Evolutionary conservation across 2,797 vertebrate genomes (phyloP).

Genomic region (Melanotaenia boesemani): DNA sequence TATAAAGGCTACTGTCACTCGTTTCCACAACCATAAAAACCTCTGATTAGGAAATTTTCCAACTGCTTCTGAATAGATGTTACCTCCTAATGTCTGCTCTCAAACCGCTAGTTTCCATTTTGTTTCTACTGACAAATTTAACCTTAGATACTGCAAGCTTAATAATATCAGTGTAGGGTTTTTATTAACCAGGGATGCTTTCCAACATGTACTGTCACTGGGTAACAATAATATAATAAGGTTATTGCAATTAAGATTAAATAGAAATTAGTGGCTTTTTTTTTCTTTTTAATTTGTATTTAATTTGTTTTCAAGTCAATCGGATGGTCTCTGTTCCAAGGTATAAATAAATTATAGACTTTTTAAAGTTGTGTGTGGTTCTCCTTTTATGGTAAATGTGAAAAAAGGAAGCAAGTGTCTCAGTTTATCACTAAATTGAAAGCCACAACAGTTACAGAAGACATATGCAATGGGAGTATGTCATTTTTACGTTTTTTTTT

Average conservation of each 20-base stretch:
- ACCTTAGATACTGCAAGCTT: slow-evolving; percentile 60
- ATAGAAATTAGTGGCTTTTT: slow-evolving; percentile 71
- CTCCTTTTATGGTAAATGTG: slow-evolving; percentile 16
- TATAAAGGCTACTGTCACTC: slow-evolving; percentile 45
- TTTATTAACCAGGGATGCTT: slow-evolving; percentile 85
- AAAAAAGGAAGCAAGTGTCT: background rate
- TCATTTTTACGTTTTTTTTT: background rate
- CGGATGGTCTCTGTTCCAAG: slow-evolving; percentile 81
- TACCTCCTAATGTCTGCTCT: slow-evolving; percentile 56
- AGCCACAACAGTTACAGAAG: background rate
- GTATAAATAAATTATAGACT: slow-evolving; percentile 81
- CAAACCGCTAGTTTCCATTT: slow-evolving; percentile 43
- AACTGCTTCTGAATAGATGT: slow-evolving; percentile 48
- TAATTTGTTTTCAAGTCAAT: slow-evolving; percentile 75
- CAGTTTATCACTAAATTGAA: background rate
- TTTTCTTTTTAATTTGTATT: slow-evolving; percentile 68
- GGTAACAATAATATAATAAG: slow-evolving; percentile 75
- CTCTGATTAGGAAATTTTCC: slow-evolving; percentile 54
- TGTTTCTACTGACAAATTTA: slow-evolving; percentile 70
- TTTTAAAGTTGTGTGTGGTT: slow-evolving; percentile 73
- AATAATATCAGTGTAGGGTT: slow-evolving; percentile 60
- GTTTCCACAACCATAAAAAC: slow-evolving; percentile 72
- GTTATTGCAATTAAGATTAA: slow-evolving; percentile 62
- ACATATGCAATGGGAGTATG: background rate
- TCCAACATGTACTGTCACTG: slow-evolving; percentile 83